phyloP scores from a whole-genome alignment of 1,140 invertebrate species.

The Sycophila sp. region DNA sequence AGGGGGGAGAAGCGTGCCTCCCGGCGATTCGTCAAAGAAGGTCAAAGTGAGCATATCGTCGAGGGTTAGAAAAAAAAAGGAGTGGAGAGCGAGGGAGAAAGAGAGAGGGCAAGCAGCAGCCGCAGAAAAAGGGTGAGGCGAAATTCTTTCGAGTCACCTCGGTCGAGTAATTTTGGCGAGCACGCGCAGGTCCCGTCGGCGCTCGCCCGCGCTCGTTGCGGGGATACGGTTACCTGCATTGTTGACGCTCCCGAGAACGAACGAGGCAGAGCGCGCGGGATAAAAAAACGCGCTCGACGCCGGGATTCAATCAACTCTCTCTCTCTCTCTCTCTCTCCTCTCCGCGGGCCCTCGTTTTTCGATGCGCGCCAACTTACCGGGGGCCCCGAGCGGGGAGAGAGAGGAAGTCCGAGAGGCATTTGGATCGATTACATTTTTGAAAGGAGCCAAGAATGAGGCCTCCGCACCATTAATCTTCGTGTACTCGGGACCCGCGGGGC shows the following conservation, averaged over 20 bases:
- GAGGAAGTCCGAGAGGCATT: slow-evolving; percentile 15
- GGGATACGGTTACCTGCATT: slow-evolving; percentile 38
- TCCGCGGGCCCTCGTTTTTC: slow-evolving; percentile 2
- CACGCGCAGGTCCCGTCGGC: no score
- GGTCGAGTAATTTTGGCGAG: slow-evolving; percentile 53
- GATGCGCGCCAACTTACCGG: neutral
- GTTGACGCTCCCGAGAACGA: slow-evolving; percentile 30
- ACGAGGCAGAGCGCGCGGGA: slow-evolving; percentile 8
- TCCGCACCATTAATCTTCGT: neutral
- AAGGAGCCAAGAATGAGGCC: neutral
- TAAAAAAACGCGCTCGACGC: slow-evolving; percentile 19
- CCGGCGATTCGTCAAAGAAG: neutral
- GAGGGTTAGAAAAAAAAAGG: neutral
- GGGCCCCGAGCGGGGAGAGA: slow-evolving; percentile 15
- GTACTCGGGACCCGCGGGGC: neutral
- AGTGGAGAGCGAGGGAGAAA: neutral
- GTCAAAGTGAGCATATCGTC: neutral
- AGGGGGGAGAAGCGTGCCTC: no score
- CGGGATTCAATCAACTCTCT: slow-evolving; percentile 35
- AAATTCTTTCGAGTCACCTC: slow-evolving; percentile 49
- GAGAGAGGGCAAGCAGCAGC: no score
- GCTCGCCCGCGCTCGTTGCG: slow-evolving; percentile 25
- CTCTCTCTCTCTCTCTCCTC: neutral
- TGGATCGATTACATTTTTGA: slow-evolving; percentile 16
- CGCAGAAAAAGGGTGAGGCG: slow-evolving; percentile 15